phyloP scores from a whole-genome alignment of 2,113 vertebrate genomes.

The Zapus hudsonius region DNA sequence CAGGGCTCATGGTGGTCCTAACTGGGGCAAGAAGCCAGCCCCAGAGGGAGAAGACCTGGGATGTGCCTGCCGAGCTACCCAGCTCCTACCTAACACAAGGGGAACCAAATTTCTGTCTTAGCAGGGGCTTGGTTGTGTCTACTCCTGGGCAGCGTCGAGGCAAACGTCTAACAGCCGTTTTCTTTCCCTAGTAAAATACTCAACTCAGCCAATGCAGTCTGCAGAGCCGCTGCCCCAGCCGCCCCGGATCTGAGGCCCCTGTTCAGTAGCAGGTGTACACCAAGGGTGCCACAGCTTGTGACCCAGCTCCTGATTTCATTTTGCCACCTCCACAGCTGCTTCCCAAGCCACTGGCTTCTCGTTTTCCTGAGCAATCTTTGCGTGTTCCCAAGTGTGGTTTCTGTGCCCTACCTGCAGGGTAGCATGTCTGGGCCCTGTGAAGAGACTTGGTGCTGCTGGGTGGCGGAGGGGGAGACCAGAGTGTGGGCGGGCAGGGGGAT shows the following conservation, averaged over 20 bases:
- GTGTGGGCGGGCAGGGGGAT: neutral
- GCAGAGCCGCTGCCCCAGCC: conserved; percentile 86
- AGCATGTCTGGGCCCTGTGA: neutral
- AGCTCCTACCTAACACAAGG: neutral
- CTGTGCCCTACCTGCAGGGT: neutral
- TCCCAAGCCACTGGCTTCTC: conserved; percentile 77
- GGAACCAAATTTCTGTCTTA: neutral
- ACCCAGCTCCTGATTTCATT: conserved; percentile 76
- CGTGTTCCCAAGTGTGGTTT: neutral
- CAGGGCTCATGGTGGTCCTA: neutral
- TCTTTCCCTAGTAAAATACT: conserved; percentile 87
- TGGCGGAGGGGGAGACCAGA: neutral
- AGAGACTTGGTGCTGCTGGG: neutral
- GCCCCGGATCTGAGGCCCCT: conserved; percentile 75
- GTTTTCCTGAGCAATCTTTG: conserved; percentile 42
- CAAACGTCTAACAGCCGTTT: neutral
- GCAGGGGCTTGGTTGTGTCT: neutral
- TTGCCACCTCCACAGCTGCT: conserved; percentile 62
- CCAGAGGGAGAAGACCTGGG: neutral
- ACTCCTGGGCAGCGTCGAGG: neutral
- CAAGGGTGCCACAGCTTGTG: conserved; percentile 63
- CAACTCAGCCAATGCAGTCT: conserved; percentile 86
- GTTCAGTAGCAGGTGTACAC: neutral
- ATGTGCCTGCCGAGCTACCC: neutral
- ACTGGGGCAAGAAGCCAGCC: neutral